Percentiles rank a stretch among this genome's conserved stretches.
phyloP scores from a whole-genome alignment of 2,888 invertebrate genomes.

The Cyrtodaria siliqua region DNA sequence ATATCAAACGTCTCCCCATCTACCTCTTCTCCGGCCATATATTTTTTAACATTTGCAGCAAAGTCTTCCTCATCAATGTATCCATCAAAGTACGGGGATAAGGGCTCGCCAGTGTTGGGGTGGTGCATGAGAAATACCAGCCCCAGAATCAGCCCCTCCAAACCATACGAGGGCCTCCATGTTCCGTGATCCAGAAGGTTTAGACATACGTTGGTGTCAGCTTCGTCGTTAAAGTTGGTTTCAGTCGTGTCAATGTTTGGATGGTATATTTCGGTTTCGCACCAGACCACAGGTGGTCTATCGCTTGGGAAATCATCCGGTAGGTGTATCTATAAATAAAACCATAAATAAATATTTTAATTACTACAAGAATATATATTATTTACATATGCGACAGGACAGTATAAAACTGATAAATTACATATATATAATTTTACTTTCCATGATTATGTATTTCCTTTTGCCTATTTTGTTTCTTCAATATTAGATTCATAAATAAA shows the following conservation, averaged over 20 bases:
- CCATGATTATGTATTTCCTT: no score
- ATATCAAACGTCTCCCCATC: constrained; percentile 22
- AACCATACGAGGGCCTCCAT: constrained; percentile 26
- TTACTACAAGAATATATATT: neutral
- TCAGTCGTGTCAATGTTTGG: constrained; percentile 50
- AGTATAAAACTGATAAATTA: neutral
- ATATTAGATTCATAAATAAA: no score
- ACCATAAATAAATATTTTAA: neutral
- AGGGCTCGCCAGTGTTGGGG: constrained; percentile 37
- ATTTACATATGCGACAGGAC: neutral
- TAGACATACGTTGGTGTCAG: constrained; percentile 42
- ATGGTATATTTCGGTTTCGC: constrained; percentile 49
- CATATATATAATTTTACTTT: neutral
- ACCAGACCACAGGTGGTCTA: constrained; percentile 32
- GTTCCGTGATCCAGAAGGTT: constrained; percentile 42
- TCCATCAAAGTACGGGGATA: constrained; percentile 31
- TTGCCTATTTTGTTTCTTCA: no score
- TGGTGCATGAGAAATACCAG: constrained; percentile 40
- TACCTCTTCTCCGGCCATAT: constrained; percentile 42
- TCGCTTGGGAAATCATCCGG: constrained; percentile 8
- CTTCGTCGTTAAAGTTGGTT: neutral
- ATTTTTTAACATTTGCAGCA: constrained; percentile 33
- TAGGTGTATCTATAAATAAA: no score
- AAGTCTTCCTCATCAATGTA: constrained; percentile 11
- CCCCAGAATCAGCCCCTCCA: constrained; percentile 38